A percentile compares a stretch with the other conserved stretches of the same genome.
phyloP scores from a whole-genome alignment of 2,797 vertebrate genomes.

The Coccyzus lansbergi region DNA sequence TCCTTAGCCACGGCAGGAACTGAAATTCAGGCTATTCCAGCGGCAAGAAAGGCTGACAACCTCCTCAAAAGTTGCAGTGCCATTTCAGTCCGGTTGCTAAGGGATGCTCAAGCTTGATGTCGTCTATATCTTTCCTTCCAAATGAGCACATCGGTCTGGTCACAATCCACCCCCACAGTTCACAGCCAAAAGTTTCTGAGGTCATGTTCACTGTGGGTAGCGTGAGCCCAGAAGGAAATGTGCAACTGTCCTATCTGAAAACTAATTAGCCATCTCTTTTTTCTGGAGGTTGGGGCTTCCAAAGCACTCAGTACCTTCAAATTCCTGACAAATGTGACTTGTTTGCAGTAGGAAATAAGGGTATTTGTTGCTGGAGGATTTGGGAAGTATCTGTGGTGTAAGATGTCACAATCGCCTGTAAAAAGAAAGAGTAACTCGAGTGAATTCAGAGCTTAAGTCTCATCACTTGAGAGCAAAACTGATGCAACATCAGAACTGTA shows the following conservation, averaged over 20 bases:
- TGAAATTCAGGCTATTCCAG: neutral
- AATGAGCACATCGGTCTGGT: constrained; percentile 20
- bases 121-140: neutral
- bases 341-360: neutral
- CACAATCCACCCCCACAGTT: constrained; percentile 23
- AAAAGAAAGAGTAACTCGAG: neutral
- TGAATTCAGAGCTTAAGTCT: neutral
- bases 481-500: neutral
- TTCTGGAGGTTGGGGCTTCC: neutral
- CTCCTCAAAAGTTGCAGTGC: constrained; percentile 10
- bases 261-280: neutral
- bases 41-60: neutral
- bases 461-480: neutral
- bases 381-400: neutral
- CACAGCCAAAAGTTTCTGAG: constrained; percentile 30
- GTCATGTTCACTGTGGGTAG: neutral
- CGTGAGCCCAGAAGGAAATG: accelerated
- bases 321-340: neutral
- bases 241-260: neutral
- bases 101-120: constrained; percentile 48
- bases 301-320: neutral
- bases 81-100: constrained; percentile 15
- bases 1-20: neutral
- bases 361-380: neutral
- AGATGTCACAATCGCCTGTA: neutral